These are phyloP conservation scores for Noctilio leporinus DNA, from an alignment of 2,113 vertebrate genomes.

Conservation along the genomic window DNA sequence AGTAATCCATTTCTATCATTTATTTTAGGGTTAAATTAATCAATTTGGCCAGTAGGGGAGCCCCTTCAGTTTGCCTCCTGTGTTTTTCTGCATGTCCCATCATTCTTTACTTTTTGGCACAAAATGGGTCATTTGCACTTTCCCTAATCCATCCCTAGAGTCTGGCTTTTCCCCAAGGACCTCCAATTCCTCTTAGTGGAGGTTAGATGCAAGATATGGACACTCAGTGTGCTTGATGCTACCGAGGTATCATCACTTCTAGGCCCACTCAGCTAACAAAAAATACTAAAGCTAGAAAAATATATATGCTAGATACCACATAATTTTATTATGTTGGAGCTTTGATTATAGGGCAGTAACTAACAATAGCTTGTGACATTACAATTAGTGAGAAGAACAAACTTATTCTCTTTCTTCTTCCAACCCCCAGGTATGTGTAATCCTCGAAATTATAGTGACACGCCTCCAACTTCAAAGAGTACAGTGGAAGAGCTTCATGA, in stretches of 20 bases:
- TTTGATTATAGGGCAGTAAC: neutral
- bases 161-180: neutral
- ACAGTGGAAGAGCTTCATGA: slow-evolving; percentile 97
- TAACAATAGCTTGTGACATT: neutral
- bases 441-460: slow-evolving; percentile 96
- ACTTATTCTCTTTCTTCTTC: slow-evolving; percentile 32
- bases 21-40: neutral
- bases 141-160: neutral
- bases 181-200: neutral
- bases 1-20: neutral
- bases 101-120: neutral
- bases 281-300: neutral
- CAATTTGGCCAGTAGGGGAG: neutral
- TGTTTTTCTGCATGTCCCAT: neutral
- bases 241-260: neutral
- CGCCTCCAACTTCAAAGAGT: slow-evolving; percentile 96
- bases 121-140: neutral
- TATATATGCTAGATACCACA: neutral
- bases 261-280: neutral
- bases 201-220: neutral
- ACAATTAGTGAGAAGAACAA: neutral
- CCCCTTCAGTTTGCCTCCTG: neutral
- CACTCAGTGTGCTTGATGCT: neutral
- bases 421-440: slow-evolving; percentile 93
- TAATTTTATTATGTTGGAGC: neutral